phyloP scores from a whole-genome alignment of 2,113 vertebrate genomes.

The human (Homo sapiens) region DNA sequence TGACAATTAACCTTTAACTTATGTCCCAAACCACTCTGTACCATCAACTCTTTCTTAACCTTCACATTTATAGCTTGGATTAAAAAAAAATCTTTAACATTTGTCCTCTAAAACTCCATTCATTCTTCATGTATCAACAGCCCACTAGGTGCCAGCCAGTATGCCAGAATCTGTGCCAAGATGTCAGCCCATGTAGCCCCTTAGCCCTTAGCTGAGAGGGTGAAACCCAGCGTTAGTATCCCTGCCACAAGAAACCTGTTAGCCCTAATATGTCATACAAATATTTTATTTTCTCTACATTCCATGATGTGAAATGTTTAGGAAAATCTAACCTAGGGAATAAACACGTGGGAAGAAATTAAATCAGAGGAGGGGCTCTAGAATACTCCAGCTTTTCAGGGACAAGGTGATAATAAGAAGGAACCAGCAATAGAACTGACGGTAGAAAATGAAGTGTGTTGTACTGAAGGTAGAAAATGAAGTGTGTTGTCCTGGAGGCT shows the following conservation, averaged over 20 bases:
- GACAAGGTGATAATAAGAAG: background rate
- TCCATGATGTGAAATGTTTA: no score
- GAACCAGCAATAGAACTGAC: background rate
- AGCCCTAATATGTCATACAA: background rate
- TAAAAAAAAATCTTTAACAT: background rate
- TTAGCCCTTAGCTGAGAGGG: rapidly evolving
- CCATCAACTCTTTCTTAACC: background rate
- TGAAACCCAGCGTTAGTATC: rapidly evolving
- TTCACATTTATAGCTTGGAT: background rate
- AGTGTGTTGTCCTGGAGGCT: background rate
- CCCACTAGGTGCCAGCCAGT: background rate
- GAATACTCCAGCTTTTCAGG: background rate
- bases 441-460: background rate
- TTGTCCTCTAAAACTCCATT: background rate
- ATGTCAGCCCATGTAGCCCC: background rate
- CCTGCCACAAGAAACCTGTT: background rate
- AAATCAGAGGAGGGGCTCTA: background rate
- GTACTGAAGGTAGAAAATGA: background rate
- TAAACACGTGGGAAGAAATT: background rate
- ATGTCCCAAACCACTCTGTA: background rate
- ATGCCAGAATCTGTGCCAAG: background rate
- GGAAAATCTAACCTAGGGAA: background rate
- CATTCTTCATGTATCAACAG: background rate
- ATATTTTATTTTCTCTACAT: background rate
- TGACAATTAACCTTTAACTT: background rate